Conservation (phyloP, 2,113 vertebrate species). For the Vimba vimba region DNA sequence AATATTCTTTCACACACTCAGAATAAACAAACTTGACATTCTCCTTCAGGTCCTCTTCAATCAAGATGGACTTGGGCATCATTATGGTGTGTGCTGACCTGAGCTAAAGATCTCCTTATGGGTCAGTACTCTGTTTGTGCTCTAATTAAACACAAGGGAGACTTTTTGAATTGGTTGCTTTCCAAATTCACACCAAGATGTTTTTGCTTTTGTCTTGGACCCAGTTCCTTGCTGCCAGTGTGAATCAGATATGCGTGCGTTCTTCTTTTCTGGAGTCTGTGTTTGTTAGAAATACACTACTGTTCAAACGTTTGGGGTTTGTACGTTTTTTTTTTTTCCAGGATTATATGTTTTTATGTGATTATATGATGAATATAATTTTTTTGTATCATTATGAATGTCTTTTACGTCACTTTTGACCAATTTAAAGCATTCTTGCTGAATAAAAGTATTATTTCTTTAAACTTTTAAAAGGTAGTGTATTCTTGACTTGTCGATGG, state of each 20-base stretch:
- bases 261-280: background rate
- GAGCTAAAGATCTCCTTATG: conserved; percentile 31
- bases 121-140: conserved; percentile 25
- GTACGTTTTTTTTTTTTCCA: background rate
- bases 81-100: conserved; percentile 40
- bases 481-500: no score
- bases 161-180: conserved; percentile 2
- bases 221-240: background rate
- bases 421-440: no score
- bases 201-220: conserved; percentile 1
- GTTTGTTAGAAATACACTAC: background rate
- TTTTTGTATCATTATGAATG: no score
- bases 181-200: background rate
- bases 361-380: no score
- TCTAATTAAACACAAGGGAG: conserved; percentile 40
- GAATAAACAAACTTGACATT: conserved; percentile 39
- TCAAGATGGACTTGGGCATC: conserved; percentile 30
- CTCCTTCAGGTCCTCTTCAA: conserved; percentile 36
- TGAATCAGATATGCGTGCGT: background rate
- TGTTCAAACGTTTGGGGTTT: background rate
- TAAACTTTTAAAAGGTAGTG: no score
- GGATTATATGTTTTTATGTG: no score
- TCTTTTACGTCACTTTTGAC: no score
- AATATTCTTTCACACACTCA: conserved; percentile 10
- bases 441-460: no score